phyloP scores from a whole-genome alignment of 2,888 invertebrate species.

The Dolomedes plantarius region DNA sequence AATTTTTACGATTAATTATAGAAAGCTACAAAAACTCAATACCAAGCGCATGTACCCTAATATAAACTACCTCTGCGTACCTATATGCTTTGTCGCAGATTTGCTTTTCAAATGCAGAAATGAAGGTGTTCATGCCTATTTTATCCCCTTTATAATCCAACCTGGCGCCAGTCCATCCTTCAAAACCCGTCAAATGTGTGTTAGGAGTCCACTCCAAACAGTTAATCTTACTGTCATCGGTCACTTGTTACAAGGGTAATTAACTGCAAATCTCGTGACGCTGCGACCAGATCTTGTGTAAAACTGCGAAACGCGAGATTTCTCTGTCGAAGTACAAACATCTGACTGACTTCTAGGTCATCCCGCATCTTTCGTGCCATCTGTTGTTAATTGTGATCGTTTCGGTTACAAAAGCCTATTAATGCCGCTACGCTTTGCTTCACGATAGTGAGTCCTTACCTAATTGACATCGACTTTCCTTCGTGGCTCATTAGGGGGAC shows the following conservation, averaged over 20 bases:
- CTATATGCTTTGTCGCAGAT: too few relatives aligned
- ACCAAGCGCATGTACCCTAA: too few relatives aligned
- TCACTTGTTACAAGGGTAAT: background rate
- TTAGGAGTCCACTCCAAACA: background rate
- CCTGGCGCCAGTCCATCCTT: background rate
- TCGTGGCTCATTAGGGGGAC: slow-evolving; percentile 36
- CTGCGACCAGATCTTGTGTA: background rate
- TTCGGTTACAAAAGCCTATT: background rate
- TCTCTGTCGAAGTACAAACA: background rate
- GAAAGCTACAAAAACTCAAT: too few relatives aligned
- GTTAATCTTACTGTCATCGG: slow-evolving; percentile 16
- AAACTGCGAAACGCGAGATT: background rate
- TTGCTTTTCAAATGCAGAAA: too few relatives aligned
- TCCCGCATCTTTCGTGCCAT: background rate
- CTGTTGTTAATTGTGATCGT: background rate
- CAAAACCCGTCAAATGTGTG: background rate
- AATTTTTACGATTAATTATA: too few relatives aligned
- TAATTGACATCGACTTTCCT: slow-evolving; percentile 28
- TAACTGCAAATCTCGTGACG: background rate
- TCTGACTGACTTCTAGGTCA: slow-evolving; percentile 7
- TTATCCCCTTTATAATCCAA: background rate
- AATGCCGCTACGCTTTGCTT: background rate
- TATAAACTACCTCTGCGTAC: too few relatives aligned
- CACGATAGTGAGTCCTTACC: slow-evolving; percentile 16
- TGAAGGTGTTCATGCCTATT: background rate